phyloP scores from a whole-genome alignment of 2,113 vertebrate genomes.

The Calonectris borealis region DNA sequence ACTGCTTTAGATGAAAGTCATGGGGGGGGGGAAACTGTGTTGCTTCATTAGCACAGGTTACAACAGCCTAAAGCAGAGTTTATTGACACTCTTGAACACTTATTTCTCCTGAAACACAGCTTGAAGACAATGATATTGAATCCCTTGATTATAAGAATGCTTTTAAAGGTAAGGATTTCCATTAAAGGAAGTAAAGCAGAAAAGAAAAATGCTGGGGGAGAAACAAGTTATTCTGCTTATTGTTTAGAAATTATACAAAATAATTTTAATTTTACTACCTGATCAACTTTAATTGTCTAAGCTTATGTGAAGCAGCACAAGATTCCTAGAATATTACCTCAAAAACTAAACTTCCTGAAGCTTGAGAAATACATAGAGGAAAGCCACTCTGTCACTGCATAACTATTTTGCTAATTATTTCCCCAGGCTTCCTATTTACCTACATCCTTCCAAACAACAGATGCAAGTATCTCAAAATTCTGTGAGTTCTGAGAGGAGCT shows the following conservation, averaged over 20 bases:
- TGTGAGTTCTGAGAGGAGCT: neutral
- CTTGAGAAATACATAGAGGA: neutral
- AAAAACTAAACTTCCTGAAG: neutral
- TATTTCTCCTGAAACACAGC: neutral
- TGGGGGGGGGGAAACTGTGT: neutral
- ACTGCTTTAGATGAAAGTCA: neutral
- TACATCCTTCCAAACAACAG: neutral
- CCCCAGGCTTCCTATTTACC: neutral
- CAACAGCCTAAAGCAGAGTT: neutral
- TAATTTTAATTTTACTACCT: neutral
- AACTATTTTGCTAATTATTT: neutral
- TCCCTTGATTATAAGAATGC: neutral
- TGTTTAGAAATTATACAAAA: neutral
- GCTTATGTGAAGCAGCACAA: too few relatives aligned
- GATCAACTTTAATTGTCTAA: too few relatives aligned
- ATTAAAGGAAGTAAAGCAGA: neutral
- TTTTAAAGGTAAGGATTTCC: neutral
- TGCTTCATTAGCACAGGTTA: neutral
- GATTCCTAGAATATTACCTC: neutral
- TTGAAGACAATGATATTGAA: neutral
- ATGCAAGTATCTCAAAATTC: neutral
- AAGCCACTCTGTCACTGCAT: neutral
- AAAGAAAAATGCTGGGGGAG: neutral
- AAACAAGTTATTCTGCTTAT: neutral
- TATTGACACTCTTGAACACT: neutral